Evolutionary conservation across 92 coral and sea anemone species (phyloP).

Genomic region (Blastomussa wellsi): DNA sequence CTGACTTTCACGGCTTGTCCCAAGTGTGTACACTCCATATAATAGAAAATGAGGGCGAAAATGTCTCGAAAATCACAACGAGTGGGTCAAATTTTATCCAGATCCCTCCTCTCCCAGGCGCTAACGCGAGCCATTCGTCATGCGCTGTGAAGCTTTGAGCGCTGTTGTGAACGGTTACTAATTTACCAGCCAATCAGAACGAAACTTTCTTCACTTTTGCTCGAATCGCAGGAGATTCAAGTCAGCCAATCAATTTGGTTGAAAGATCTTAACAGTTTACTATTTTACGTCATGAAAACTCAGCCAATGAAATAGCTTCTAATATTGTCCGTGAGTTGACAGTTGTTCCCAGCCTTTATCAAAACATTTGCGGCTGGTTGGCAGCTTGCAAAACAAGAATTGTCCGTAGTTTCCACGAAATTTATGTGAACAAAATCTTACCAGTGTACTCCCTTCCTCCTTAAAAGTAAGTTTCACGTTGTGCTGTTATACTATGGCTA

Average conservation of each 20-base stretch:
- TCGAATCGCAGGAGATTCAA: conserved; percentile 10
- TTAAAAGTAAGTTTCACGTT: not conserved
- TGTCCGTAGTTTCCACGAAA: not conserved
- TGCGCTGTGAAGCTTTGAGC: conserved; percentile 64
- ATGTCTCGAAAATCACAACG: conserved; percentile 45
- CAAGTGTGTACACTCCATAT: conserved; percentile 97
- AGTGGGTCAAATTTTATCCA: conserved; percentile 54
- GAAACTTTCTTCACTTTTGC: conserved; percentile 10
- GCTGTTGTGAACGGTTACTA: conserved; percentile 86
- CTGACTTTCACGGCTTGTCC: conserved; percentile 86
- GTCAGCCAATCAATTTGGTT: conserved; percentile 14
- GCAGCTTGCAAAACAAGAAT: not conserved
- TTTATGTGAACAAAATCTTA: not conserved
- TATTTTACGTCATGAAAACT: not conserved
- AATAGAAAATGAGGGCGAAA: conserved; percentile 37
- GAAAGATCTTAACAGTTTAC: not conserved
- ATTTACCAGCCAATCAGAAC: conserved; percentile 74
- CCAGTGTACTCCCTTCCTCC: not conserved
- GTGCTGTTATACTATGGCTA: not conserved
- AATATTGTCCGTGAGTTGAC: not conserved
- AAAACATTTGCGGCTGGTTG: not conserved
- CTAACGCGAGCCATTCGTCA: conserved; percentile 63
- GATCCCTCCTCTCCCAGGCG: conserved; percentile 58
- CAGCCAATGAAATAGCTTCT: conserved; percentile 20
- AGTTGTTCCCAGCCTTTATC: conserved; percentile 12